Evolutionary conservation across 2,113 vertebrate species (phyloP).

Genomic region (Halcyon senegalensis): DNA sequence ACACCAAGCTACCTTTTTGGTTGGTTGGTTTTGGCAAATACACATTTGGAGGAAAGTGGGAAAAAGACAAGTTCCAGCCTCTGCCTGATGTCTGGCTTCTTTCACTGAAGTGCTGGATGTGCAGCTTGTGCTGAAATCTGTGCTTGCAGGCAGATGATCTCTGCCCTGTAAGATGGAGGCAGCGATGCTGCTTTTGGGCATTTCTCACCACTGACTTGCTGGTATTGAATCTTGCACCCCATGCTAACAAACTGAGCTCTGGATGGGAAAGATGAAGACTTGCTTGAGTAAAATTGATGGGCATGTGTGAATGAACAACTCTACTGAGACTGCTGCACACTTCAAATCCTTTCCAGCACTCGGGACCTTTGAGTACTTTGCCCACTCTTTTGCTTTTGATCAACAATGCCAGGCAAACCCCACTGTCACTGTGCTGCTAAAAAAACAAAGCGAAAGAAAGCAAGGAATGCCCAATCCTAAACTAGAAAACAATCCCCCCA

Average conservation of each 20-base stretch:
- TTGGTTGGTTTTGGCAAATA: background rate
- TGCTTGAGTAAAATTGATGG: background rate
- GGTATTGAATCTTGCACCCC: background rate
- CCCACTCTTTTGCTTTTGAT: background rate
- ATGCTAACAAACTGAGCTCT: background rate
- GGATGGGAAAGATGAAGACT: background rate
- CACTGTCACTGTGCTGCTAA: background rate
- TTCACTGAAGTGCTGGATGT: background rate
- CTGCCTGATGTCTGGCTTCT: background rate
- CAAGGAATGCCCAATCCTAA: background rate
- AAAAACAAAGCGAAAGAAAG: background rate
- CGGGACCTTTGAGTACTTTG: background rate
- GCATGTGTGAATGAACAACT: rapidly evolving
- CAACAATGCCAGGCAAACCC: background rate
- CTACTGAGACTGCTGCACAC: rapidly evolving
- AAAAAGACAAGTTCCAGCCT: background rate
- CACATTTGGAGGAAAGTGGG: background rate
- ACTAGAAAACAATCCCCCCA: background rate
- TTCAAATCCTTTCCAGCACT: background rate
- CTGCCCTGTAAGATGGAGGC: background rate
- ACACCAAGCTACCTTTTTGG: background rate
- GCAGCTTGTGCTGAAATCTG: background rate
- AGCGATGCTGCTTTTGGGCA: background rate
- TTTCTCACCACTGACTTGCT: background rate
- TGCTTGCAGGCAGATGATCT: background rate